Evolutionary conservation across 2,888 invertebrate species (phyloP).

Genomic region (Danaus chrysippus): DNA sequence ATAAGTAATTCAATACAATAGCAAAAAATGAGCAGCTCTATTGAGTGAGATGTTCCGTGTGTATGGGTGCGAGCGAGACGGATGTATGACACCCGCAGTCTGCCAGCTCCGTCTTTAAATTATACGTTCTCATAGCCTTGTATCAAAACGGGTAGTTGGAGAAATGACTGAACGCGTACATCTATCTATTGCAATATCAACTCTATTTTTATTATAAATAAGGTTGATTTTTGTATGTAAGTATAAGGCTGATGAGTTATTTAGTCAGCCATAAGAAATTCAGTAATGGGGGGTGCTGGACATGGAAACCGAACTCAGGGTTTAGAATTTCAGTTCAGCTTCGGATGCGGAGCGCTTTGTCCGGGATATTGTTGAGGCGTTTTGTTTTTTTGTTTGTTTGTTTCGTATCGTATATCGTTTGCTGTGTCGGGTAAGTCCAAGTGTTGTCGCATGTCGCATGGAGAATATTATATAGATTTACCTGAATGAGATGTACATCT

Average conservation of each 20-base stretch:
- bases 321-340: constrained; percentile 79
- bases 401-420: constrained; percentile 39
- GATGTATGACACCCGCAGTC: constrained; percentile 41
- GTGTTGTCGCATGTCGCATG: constrained; percentile 56
- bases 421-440: constrained; percentile 52
- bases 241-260: constrained; percentile 34
- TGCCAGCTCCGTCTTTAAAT: constrained; percentile 73
- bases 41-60: constrained; percentile 53
- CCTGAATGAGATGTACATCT: constrained; percentile 41
- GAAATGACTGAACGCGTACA: constrained; percentile 41
- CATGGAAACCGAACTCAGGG: constrained; percentile 76
- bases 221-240: constrained; percentile 27
- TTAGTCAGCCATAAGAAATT: constrained; percentile 57
- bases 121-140: constrained; percentile 80
- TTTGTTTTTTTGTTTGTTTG: constrained; percentile 55
- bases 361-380: constrained; percentile 69
- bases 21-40: constrained; percentile 72
- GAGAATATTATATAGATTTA: constrained; percentile 44
- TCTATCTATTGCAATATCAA: constrained; percentile 34
- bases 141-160: constrained; percentile 42
- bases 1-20: constrained; percentile 74
- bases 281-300: constrained; percentile 78
- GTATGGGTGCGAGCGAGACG: constrained; percentile 53
- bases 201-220: constrained; percentile 11
- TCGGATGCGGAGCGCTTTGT: constrained; percentile 76